Evolutionary conservation across 35 echinoderm and acorn worm species (phyloP), one percentile per base, ranked within the genome.

Genomic region (Apostichopus japonicus): DNA sequence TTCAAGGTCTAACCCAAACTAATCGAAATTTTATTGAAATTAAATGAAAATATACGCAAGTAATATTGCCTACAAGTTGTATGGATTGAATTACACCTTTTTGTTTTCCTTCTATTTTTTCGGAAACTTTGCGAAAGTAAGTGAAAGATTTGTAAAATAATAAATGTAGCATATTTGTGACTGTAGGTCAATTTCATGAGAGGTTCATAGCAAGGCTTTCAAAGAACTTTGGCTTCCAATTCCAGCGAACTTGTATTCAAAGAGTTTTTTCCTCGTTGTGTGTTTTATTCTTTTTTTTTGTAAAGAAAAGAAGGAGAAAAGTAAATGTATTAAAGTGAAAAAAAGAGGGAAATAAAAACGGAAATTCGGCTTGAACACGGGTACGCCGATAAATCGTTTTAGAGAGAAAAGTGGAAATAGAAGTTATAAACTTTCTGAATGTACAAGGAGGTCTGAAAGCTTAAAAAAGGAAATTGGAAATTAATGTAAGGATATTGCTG

Each of bases 171-270:
- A 75, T n/a, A 75, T 19, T 19, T 23, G 63, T 44, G 57, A 13
- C 57, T 5, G 57, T 61, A 8, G 57, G 57, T 75, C 71, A 75
- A 19, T 75, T 75, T 23, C 55, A 57, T 55, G 27, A 61, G 81
- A 84, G 81, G 81, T 84, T 84, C 54, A 21, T 84, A 55, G 81
- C 56, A 24, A 57, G 81, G 81, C 81, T 84, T 84, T 84, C 81
- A 84, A 84, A 84, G n/a, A 84, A 84, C 54, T 84, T 57, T 84
- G 81, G 81, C 81, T 84, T 84, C 81, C 81, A 84, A 57, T 84
- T 84, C 81, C 81, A 84, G 81, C 81, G 56, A 84, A 84, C 81
- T 55, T 84, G 81, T 84, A 84, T 84, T 84, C 81, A 84, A 54
- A 84, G 71, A 75, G 71, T 75, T 75, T 75, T 67, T 75, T 75